Percentiles rank a stretch among this genome's conserved stretches.
Evolutionary conservation across 2,888 invertebrate genomes (phyloP).

Genomic region (Ptilodon capucinus): DNA sequence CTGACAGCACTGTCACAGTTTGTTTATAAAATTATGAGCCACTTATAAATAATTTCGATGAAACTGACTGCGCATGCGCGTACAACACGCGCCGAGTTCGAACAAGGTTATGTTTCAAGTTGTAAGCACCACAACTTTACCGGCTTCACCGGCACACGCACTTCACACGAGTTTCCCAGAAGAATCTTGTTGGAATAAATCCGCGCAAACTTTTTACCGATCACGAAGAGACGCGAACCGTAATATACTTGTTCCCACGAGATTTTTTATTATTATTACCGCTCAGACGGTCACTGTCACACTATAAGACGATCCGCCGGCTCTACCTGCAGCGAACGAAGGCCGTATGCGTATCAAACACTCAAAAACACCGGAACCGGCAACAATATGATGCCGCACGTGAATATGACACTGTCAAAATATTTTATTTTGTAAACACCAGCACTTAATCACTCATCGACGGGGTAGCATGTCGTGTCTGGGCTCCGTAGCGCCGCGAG

Average conservation of each 20-base stretch:
- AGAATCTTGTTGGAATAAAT: slow-evolving; percentile 63
- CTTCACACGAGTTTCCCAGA: slow-evolving; percentile 56
- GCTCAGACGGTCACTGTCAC: slow-evolving; percentile 56
- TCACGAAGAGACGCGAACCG: slow-evolving; percentile 39
- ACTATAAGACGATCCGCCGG: slow-evolving; percentile 64
- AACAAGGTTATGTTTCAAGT: slow-evolving; percentile 77
- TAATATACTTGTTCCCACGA: slow-evolving; percentile 54
- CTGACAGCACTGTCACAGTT: slow-evolving; percentile 63
- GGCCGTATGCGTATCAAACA: slow-evolving; percentile 74
- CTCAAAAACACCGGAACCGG: slow-evolving; percentile 80
- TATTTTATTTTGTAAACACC: slow-evolving; percentile 58
- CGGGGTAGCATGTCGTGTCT: slow-evolving; percentile 62
- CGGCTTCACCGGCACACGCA: slow-evolving; percentile 53
- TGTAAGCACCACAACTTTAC: slow-evolving; percentile 59
- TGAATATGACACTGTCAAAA: slow-evolving; percentile 80
- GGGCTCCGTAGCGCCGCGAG: slow-evolving; percentile 43
- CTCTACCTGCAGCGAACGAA: slow-evolving; percentile 74
- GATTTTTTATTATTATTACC: slow-evolving; percentile 51
- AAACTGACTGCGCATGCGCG: slow-evolving; percentile 75
- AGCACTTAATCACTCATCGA: slow-evolving; percentile 61
- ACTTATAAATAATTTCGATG: slow-evolving; percentile 72
- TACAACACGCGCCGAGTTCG: slow-evolving; percentile 72
- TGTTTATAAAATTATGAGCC: slow-evolving; percentile 77
- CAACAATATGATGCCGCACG: slow-evolving; percentile 74
- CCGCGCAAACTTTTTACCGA: slow-evolving; percentile 51